Percentiles rank a stretch among this genome's conserved stretches.
These are phyloP conservation scores for Macroglossus sobrinus DNA, from an alignment of 2,113 vertebrate species.

Conservation along the genomic window DNA sequence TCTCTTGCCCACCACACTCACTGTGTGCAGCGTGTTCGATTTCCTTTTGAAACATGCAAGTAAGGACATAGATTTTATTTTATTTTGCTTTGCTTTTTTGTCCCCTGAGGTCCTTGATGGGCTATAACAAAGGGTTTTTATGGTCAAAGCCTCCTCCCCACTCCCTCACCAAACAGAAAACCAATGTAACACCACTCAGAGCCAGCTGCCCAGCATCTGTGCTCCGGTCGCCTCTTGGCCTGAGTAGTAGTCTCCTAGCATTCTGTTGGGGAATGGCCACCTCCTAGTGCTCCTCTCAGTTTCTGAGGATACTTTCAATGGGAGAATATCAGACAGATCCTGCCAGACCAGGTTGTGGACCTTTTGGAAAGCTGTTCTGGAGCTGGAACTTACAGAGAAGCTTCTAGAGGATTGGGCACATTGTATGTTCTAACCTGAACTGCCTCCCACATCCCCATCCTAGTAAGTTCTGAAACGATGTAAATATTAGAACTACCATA, in stretches of 20 bases:
- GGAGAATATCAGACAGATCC: background rate
- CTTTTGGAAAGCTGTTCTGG: background rate
- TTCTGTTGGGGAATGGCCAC: background rate
- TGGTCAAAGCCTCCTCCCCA: background rate
- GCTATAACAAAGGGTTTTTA: slow-evolving; percentile 32
- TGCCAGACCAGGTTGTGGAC: background rate
- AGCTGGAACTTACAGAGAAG: background rate
- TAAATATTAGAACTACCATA: background rate
- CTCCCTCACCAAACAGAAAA: background rate
- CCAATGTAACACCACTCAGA: background rate
- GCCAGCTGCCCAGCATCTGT: background rate
- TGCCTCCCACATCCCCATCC: too few relatives aligned
- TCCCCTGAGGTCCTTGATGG: background rate
- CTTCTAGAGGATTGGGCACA: background rate
- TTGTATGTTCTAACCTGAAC: background rate
- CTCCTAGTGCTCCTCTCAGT: background rate
- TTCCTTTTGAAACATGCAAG: slow-evolving; percentile 37
- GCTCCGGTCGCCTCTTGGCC: background rate
- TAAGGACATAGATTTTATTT: background rate
- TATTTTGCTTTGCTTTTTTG: background rate
- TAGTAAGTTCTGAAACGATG: background rate
- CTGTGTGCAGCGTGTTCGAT: background rate
- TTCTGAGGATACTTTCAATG: background rate
- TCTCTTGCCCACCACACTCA: background rate
- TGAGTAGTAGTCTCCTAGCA: background rate